Base-by-base conservation (phyloP, 2,888 invertebrate species). In the Pomacea canaliculata region DNA sequence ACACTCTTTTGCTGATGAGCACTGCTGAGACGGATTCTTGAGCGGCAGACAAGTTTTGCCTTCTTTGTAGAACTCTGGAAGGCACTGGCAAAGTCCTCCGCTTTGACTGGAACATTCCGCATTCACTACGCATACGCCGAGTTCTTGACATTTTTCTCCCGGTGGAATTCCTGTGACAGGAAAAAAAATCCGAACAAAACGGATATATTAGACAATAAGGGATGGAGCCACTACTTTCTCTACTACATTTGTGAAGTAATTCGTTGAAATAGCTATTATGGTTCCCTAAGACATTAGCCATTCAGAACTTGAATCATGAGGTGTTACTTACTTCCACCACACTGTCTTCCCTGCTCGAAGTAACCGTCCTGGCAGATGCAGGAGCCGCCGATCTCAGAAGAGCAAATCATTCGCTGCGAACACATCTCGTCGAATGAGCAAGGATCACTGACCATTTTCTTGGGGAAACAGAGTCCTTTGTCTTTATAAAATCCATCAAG, bases 361-460 rank as follows among this genome's bases (percentile, higher is more conserved):
- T 75, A 79, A 19, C 70, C 77, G 12, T 71, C 65, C 69, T 66
- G 68, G 37, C 79, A 79, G 65, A 77, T 62, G 51, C 79, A 79
- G 60, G 51, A 68, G 49, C 74, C 74, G 74, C 56, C 68, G 23
- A 74, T 56, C 51, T 74, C 74, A 3, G 74, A 74, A 7, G 74
- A 74, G 62, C 74, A 74, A 49, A 74, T 51, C 74, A 74, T 74
- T 62, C 74, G 62, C 69, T 74, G 74, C 13, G 69, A 69, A 46
- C 74, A 74, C 79, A 79, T 79, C n/a, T 69, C 77, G 59, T 75
- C 73, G 46, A 75, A 72, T 59, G 77, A 77, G 68, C 79, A 79
- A n/a, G 62, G 70, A 59, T 79, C 79, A 8, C 69, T 71, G 16
- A 60, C 69, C 56, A 71, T 73, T 49, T 74, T 69, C 63, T 74